Conservation (phyloP, 2,888 invertebrate genomes). For the Ophion costatus region DNA sequence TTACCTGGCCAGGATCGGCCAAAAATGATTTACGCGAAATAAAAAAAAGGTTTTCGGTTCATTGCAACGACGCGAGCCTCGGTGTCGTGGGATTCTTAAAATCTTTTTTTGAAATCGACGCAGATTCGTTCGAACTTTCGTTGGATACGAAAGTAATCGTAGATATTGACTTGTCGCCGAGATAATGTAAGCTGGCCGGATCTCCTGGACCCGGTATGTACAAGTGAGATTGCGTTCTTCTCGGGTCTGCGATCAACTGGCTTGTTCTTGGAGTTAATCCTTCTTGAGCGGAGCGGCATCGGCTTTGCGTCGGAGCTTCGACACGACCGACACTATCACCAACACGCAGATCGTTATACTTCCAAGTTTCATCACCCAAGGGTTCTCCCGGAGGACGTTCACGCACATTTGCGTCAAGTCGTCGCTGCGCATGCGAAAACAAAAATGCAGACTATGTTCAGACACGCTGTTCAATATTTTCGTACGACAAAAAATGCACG, state of each 20-base stretch:
- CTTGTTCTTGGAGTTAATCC: constrained; percentile 70
- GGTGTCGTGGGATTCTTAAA: neutral
- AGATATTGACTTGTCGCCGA: too few relatives aligned
- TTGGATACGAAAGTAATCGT: neutral
- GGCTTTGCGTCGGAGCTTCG: constrained; percentile 77
- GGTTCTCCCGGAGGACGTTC: constrained; percentile 85
- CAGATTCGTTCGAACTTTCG: neutral
- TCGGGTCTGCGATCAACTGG: neutral
- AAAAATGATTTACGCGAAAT: neutral
- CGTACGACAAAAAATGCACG: constrained; percentile 23
- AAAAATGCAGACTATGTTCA: constrained; percentile 24
- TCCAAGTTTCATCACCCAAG: constrained; percentile 85
- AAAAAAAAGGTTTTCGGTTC: neutral
- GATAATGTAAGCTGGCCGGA: neutral
- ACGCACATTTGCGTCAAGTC: constrained; percentile 86
- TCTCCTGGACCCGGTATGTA: neutral
- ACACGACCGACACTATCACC: constrained; percentile 81
- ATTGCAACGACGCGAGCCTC: neutral
- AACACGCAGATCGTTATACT: constrained; percentile 84
- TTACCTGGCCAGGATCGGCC: too few relatives aligned
- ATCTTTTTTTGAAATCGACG: neutral
- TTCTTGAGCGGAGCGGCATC: constrained; percentile 77
- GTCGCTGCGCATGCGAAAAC: constrained; percentile 84
- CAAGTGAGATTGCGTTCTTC: neutral
- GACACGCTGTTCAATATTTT: constrained; percentile 39